Evolutionary conservation across 2,888 invertebrate species (phyloP), one percentile per base, ranked within the genome.

Genomic region (Papilio elwesi): DNA sequence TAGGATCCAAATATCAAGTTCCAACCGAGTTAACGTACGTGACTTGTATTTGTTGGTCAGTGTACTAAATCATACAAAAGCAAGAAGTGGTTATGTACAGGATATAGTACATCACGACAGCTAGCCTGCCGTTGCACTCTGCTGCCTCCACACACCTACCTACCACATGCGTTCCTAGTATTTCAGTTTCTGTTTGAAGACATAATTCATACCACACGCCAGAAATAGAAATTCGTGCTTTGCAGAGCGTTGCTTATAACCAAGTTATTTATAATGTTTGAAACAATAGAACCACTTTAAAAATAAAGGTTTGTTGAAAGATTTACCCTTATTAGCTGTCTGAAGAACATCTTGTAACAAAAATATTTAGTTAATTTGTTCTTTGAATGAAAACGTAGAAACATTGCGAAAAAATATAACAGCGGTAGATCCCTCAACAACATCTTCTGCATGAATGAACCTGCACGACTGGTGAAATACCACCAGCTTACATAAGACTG

Each of bases 191-290:
- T 65, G 64, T 65, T 70, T 65, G 55, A 70, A 36, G 36, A 64
- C 70, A 70, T 70, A 70, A 65, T 64, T 70, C 64, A 64, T 65
- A 55, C 52, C 43, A 52, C 64, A 70, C 8, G 36, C 55, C 36
- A 65, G 48, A 49, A 70, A 65, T 70, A 70, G 52, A 63, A 63
- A 63, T 70, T 64, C 55, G 64, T 64, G 70, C 64, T 70, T 70
- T 70, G 43, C 63, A 36, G 70, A 55, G 48, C 53, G 70, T 63
- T 48, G 52, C 53, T 63, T 55, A 48, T 70, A 26, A 36, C 47
- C 36, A 36, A 47, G 53, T 48, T 64, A 53, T 63, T 70, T 63
- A 63, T 70, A 52, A 63, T 53, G 16, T 16, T 13, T 49, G 49
- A 15, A 64, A 64, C 64, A 64, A 64, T 49, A 11, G 47, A 16